A percentile compares a stretch with the other conserved stretches of the same genome.
These are phyloP conservation scores for Gila orcuttii DNA, from an alignment of 2,113 vertebrate genomes.

Conservation along the genomic window DNA sequence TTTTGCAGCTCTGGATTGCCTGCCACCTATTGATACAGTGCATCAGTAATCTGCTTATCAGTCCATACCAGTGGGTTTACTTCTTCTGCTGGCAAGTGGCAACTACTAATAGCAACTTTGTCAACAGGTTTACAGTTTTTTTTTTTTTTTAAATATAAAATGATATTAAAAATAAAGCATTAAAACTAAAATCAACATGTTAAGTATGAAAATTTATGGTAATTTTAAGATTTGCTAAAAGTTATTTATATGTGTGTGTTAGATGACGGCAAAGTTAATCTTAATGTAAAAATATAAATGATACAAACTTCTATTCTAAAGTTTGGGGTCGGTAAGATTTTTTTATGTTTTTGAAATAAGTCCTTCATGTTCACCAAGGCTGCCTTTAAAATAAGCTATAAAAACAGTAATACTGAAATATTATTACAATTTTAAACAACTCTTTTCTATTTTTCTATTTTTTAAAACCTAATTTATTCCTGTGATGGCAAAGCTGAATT, in stretches of 20 bases:
- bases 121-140: not conserved
- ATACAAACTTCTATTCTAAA: not conserved
- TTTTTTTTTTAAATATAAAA: not conserved
- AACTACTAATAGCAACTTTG: not conserved
- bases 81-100: not conserved
- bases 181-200: too few species aligned
- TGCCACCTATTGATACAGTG: conserved; percentile 80
- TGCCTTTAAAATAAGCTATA: not conserved
- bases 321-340: not conserved
- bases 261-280: too few species aligned
- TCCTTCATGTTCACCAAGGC: not conserved
- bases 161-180: not conserved
- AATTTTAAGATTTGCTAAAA: too few species aligned
- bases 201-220: too few species aligned
- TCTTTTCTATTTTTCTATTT: not conserved
- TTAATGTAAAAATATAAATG: not conserved
- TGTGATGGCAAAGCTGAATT: not conserved
- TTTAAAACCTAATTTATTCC: not conserved
- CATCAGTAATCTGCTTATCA: conserved; percentile 18
- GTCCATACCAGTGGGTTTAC: not conserved
- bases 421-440: not conserved
- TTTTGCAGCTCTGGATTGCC: conserved; percentile 96
- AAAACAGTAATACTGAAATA: not conserved
- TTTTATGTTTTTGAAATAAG: not conserved
- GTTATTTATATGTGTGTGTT: too few species aligned